phyloP scores from a whole-genome alignment of 23 tunicate species.

The Halocynthia aurantium region DNA sequence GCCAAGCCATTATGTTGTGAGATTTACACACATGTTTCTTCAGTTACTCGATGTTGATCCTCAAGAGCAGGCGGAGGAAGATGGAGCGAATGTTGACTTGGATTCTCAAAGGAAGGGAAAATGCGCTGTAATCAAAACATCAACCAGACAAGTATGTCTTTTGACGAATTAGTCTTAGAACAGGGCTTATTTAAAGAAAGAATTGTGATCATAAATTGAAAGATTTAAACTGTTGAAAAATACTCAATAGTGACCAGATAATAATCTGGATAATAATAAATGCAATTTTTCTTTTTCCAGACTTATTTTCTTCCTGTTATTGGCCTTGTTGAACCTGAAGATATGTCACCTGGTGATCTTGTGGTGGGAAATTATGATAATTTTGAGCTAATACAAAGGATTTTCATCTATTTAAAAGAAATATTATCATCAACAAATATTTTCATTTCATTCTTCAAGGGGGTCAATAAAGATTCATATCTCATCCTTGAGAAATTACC shows the following conservation, averaged over 20 bases:
- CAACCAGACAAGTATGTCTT: slow-evolving; percentile 82
- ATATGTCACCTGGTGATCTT: slow-evolving; percentile 91
- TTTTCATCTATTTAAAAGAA: neutral
- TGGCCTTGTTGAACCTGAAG: slow-evolving; percentile 89
- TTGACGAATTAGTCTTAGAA: too few species aligned
- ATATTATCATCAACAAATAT: neutral
- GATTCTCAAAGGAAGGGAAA: slow-evolving; percentile 98
- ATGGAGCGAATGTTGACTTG: slow-evolving; percentile 88
- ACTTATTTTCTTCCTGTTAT: slow-evolving; percentile 95
- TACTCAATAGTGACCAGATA: too few species aligned
- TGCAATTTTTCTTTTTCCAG: slow-evolving; percentile 25
- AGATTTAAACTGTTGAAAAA: too few species aligned
- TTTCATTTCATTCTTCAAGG: slow-evolving; percentile 20
- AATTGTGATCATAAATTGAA: too few species aligned
- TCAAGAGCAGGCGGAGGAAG: slow-evolving; percentile 98
- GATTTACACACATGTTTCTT: neutral
- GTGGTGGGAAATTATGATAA: slow-evolving; percentile 35
- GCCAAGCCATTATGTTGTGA: neutral
- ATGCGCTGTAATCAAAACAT: slow-evolving; percentile 97
- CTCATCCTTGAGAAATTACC: slow-evolving; percentile 93
- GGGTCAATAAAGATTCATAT: slow-evolving; percentile 99
- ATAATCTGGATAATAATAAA: too few species aligned
- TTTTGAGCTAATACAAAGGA: too few species aligned
- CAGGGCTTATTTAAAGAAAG: too few species aligned
- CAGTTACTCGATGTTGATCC: slow-evolving; percentile 96